Conservation (phyloP, 2,113 vertebrate genomes). For the Perca fluviatilis region DNA sequence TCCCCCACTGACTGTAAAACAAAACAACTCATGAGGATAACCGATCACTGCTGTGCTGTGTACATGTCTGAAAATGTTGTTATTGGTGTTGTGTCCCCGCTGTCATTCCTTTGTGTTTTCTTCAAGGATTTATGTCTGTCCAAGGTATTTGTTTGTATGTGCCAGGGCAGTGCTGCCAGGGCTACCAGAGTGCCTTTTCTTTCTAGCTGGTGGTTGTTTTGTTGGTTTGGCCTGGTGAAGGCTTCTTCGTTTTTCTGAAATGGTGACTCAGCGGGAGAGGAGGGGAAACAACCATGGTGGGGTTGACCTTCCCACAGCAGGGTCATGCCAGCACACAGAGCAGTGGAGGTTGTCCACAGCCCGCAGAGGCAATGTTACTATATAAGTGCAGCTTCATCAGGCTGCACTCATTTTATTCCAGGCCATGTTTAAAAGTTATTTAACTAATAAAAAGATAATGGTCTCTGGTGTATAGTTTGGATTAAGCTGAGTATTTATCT, state of each 20-base stretch:
- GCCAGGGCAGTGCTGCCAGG: slow-evolving; percentile 18
- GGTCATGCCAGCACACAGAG: slow-evolving; percentile 27
- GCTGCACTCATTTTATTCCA: slow-evolving; percentile 3
- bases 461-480: neutral
- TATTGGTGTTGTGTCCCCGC: neutral
- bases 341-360: slow-evolving; percentile 31
- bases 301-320: slow-evolving; percentile 44
- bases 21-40: slow-evolving; percentile 23
- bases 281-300: slow-evolving; percentile 30
- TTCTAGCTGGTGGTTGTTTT: slow-evolving; percentile 31
- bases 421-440: neutral
- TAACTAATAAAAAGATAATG: neutral
- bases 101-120: neutral
- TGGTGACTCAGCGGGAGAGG: slow-evolving; percentile 52
- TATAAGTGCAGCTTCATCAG: slow-evolving; percentile 29
- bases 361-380: slow-evolving; percentile 31
- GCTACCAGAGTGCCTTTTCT: slow-evolving; percentile 4
- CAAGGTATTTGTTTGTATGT: neutral
- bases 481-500: neutral
- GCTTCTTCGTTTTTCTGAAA: slow-evolving; percentile 50
- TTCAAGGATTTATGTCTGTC: neutral
- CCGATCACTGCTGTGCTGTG: slow-evolving; percentile 23
- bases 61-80: slow-evolving; percentile 21
- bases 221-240: slow-evolving; percentile 35
- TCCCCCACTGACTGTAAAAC: slow-evolving; percentile 34